Evolutionary conservation across 2,888 invertebrate species (phyloP).

Genomic region (Eupithecia exiguata): DNA sequence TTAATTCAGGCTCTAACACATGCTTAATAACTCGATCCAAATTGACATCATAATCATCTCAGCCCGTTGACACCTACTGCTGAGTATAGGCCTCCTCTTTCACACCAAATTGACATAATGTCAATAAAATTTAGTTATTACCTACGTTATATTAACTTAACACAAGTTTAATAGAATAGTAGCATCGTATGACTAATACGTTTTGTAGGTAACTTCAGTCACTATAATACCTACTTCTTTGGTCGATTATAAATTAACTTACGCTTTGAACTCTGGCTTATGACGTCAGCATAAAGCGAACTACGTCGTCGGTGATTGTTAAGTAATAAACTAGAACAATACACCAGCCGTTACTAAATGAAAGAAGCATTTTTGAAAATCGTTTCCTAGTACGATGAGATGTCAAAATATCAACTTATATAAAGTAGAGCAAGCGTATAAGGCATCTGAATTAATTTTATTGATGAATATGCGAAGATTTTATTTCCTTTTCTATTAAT

Average conservation of each 20-base stretch:
- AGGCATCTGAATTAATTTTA: background rate
- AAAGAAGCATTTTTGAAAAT: background rate
- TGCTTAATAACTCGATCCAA: background rate
- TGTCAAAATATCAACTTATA: background rate
- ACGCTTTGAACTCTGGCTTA: background rate
- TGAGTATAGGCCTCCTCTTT: too few species aligned
- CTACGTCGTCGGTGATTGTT: background rate
- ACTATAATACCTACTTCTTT: background rate
- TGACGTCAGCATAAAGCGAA: background rate
- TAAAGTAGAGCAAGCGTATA: background rate
- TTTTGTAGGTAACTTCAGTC: background rate
- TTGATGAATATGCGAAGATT: background rate
- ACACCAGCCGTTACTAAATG: background rate
- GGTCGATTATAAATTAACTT: background rate
- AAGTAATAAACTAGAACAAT: background rate
- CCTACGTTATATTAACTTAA: background rate
- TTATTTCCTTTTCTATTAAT: background rate
- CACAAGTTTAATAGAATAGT: background rate
- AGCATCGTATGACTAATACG: background rate
- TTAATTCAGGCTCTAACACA: background rate
- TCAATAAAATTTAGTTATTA: too few species aligned
- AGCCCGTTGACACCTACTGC: too few species aligned
- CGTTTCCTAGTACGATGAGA: background rate
- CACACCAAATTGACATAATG: background rate
- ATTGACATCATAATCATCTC: too few species aligned